These are phyloP conservation scores for Hyalella azteca DNA, from an alignment of 2,888 invertebrate genomes.

Conservation along the genomic window DNA sequence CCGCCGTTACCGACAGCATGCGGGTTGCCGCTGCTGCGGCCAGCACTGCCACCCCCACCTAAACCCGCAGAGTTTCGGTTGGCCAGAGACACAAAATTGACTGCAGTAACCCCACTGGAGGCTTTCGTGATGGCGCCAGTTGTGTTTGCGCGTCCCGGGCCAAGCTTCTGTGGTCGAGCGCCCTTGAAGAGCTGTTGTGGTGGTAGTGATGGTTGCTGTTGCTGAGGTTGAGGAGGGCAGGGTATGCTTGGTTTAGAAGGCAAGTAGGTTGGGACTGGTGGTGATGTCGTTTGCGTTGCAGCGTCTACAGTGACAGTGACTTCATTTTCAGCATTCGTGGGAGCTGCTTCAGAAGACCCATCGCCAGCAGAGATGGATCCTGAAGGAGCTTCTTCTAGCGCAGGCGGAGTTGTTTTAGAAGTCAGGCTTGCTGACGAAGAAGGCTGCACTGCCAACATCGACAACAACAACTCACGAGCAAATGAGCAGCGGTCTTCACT, in stretches of 20 bases:
- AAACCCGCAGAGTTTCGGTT: not conserved
- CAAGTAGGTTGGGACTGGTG: slow-evolving; percentile 38
- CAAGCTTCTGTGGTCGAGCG: slow-evolving; percentile 33
- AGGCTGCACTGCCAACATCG: slow-evolving; percentile 49
- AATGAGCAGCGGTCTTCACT: slow-evolving; percentile 53
- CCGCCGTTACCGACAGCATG: not conserved
- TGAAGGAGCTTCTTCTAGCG: not conserved
- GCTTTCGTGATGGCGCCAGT: not conserved
- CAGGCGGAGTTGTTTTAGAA: not conserved
- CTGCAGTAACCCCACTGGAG: not conserved
- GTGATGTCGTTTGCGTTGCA: not conserved
- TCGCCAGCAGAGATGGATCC: not conserved
- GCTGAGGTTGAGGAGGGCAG: slow-evolving; percentile 51
- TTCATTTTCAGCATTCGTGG: slow-evolving; percentile 29
- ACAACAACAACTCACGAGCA: slow-evolving; percentile 53
- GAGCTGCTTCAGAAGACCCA: not conserved
- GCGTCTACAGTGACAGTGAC: slow-evolving; percentile 42
- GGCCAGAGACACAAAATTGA: not conserved
- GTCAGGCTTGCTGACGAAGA: not conserved
- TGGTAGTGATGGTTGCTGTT: slow-evolving; percentile 27
- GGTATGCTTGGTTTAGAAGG: slow-evolving; percentile 48
- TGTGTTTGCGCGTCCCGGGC: not conserved
- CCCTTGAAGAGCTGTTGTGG: slow-evolving; percentile 56
- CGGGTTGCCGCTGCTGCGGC: too few relatives aligned
- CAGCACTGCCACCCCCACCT: not conserved